These are phyloP conservation scores for Oceanodroma leucorhoa DNA, from an alignment of 2,797 vertebrate genomes.

Conservation along the genomic window DNA sequence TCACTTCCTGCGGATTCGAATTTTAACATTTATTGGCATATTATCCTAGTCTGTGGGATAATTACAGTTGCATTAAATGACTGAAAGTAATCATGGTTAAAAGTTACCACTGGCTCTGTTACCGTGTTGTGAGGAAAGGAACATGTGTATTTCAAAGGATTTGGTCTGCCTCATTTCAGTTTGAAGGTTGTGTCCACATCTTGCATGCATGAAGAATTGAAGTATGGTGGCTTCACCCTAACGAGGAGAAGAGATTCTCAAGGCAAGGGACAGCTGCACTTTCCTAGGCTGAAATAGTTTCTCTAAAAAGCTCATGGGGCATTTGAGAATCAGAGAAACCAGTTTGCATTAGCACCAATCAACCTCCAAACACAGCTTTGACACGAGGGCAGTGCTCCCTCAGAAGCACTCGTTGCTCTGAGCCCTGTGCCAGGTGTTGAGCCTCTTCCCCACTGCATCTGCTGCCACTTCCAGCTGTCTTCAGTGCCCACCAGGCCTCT, in stretches of 20 bases:
- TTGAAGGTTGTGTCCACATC: not conserved
- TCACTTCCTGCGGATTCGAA: accelerated
- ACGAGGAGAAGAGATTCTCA: not conserved
- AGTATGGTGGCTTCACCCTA: not conserved
- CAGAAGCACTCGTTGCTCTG: not conserved
- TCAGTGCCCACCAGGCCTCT: not conserved
- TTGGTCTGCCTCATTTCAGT: not conserved
- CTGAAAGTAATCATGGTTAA: not conserved
- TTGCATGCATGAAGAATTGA: not conserved
- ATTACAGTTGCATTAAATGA: not conserved
- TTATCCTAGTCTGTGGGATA: not conserved
- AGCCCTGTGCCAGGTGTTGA: not conserved
- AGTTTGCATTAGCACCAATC: not conserved
- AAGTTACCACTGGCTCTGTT: not conserved
- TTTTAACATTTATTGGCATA: not conserved
- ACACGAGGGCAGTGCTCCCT: not conserved
- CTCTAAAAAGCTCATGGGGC: not conserved
- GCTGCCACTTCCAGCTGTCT: not conserved
- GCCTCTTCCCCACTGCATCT: not conserved
- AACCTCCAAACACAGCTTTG: not conserved
- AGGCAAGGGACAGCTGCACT: not conserved
- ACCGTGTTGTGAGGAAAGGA: not conserved
- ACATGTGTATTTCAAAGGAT: not conserved
- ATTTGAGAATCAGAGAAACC: not conserved
- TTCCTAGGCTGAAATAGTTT: not conserved